Percentiles rank a stretch among this genome's conserved stretches.
Conservation (phyloP, 2,797 vertebrate genomes). For the Gymnoscopelus microlampas region DNA sequence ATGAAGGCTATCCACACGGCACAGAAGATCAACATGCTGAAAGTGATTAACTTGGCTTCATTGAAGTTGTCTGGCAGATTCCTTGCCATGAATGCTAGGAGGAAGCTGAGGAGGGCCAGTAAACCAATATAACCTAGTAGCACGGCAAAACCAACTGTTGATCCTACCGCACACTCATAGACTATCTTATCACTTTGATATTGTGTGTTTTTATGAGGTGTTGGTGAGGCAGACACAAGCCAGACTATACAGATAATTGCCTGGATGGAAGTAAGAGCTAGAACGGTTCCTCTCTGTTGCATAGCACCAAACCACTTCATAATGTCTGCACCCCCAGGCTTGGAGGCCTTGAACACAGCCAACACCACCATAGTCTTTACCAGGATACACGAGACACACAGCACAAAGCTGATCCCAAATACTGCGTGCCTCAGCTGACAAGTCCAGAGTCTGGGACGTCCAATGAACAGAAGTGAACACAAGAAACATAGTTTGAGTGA, state of each 20-base stretch:
- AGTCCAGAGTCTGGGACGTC: constrained; percentile 24
- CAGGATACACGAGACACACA: no score
- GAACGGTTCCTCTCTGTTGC: no score
- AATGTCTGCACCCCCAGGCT: constrained; percentile 1
- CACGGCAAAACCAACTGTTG: constrained; percentile 46
- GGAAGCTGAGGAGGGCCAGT: no score
- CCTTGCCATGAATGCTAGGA: constrained; percentile 33
- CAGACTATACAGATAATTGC: no score
- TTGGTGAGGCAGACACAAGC: no score
- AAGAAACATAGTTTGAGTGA: constrained; percentile 52
- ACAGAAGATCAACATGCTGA: constrained; percentile 26
- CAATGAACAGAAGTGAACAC: constrained; percentile 46
- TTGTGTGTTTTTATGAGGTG: no score
- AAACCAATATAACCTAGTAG: not conserved
- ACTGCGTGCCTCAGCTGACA: not conserved
- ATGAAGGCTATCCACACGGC: constrained; percentile 40
- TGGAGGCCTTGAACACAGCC: no score
- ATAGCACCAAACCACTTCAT: no score
- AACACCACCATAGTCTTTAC: constrained; percentile 50
- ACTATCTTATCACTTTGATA: no score
- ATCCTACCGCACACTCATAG: constrained; percentile 33
- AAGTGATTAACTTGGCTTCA: constrained; percentile 38
- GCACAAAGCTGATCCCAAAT: no score
- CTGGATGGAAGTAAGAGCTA: no score
- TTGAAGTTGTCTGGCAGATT: constrained; percentile 37